Evolutionary conservation across 2,113 vertebrate genomes (phyloP).

Genomic region (Oryzias woworae): DNA sequence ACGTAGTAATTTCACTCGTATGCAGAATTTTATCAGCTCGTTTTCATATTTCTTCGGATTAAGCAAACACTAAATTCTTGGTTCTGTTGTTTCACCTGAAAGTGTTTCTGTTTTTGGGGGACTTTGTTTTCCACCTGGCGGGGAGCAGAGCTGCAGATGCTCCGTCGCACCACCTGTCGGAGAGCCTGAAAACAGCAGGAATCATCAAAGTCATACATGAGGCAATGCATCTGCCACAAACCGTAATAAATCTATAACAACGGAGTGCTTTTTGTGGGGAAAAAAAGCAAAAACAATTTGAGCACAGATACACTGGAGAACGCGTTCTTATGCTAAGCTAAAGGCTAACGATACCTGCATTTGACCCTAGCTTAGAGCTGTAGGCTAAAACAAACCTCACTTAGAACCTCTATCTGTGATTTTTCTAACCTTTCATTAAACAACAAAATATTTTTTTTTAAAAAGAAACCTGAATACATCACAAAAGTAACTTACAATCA

Average conservation of each 20-base stretch:
- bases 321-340: too few relatives aligned
- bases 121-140: constrained; percentile 82
- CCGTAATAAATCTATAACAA: too few relatives aligned
- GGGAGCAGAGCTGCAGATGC: constrained; percentile 79
- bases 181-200: constrained; percentile 70
- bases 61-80: not conserved
- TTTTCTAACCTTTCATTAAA: not conserved
- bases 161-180: constrained; percentile 81
- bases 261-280: not conserved
- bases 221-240: rapidly evolving
- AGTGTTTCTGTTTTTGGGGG: constrained; percentile 84
- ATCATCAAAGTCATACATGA: not conserved
- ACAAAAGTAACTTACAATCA: constrained; percentile 39
- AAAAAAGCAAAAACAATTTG: not conserved
- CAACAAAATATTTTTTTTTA: too few relatives aligned
- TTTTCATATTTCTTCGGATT: not conserved
- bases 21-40: not conserved
- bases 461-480: rapidly evolving
- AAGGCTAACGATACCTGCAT: too few relatives aligned
- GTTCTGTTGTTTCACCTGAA: constrained; percentile 81
- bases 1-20: too few relatives aligned
- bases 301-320: not conserved
- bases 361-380: too few relatives aligned
- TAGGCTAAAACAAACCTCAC: too few relatives aligned
- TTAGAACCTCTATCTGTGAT: not conserved